phyloP scores from a whole-genome alignment of 2,113 vertebrate genomes.

The Gambusia holbrooki region DNA sequence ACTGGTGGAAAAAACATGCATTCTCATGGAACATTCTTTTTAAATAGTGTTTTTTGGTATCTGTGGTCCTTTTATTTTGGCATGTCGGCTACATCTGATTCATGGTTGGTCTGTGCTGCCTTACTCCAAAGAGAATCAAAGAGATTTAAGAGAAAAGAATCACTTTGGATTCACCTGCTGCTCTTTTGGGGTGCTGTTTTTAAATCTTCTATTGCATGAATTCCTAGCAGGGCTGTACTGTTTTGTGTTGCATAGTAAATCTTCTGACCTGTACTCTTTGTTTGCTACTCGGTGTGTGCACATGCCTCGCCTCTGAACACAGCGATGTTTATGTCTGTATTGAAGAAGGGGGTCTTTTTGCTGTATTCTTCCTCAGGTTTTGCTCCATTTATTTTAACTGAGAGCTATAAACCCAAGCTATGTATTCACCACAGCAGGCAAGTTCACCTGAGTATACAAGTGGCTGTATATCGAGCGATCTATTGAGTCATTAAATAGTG shows the following conservation, averaged over 20 bases:
- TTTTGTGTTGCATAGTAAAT: constrained; percentile 4
- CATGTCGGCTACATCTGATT: constrained; percentile 48
- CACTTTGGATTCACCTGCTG: constrained; percentile 38
- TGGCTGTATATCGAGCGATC: constrained; percentile 65
- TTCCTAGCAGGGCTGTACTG: background rate
- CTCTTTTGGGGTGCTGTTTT: constrained; percentile 20
- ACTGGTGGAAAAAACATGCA: constrained; percentile 6
- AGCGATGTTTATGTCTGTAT: constrained; percentile 10
- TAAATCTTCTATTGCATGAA: background rate
- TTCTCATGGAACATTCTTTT: constrained; percentile 25
- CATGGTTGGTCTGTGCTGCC: constrained; percentile 38
- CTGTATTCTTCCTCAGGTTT: constrained; percentile 44
- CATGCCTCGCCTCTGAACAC: background rate
- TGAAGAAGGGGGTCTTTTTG: constrained; percentile 24
- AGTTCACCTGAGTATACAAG: constrained; percentile 67
- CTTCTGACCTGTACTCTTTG: background rate
- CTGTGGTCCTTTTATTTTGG: constrained; percentile 30
- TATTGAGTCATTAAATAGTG: constrained; percentile 64
- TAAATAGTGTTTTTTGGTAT: constrained; percentile 45
- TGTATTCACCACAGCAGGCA: constrained; percentile 54
- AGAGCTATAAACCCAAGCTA: constrained; percentile 46
- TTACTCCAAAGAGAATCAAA: constrained; percentile 31
- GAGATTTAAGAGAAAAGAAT: constrained; percentile 23
- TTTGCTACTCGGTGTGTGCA: background rate
- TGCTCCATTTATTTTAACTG: constrained; percentile 54